Conservation (phyloP, 2,113 vertebrate genomes). For the Pterophyllum scalare region DNA sequence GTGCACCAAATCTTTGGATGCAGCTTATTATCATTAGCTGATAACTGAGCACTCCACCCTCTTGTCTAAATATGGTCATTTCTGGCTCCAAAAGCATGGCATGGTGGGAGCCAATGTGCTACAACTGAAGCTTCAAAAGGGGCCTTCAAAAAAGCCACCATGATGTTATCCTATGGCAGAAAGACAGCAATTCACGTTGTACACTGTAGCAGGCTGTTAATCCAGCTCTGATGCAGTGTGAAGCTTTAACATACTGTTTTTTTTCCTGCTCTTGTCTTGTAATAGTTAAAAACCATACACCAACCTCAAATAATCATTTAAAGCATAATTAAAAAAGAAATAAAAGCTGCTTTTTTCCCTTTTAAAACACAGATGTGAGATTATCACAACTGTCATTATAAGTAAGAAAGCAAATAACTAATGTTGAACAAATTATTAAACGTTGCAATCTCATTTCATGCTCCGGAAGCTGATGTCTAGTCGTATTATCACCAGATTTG, state of each 20-base stretch:
- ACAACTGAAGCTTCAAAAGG: neutral
- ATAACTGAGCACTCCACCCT: neutral
- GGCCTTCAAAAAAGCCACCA: neutral
- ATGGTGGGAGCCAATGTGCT: neutral
- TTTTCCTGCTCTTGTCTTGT: neutral
- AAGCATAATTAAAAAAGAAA: neutral
- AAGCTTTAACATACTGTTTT: neutral
- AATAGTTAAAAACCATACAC: neutral
- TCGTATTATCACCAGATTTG: neutral
- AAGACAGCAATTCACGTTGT: neutral
- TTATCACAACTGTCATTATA: neutral
- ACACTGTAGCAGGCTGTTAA: neutral
- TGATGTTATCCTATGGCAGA: no score
- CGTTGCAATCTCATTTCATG: neutral
- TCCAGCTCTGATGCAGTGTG: neutral
- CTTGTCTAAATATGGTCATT: neutral
- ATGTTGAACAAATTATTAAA: constrained; percentile 5
- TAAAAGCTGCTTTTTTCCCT: neutral
- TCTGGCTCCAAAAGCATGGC: neutral
- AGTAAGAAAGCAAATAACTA: constrained; percentile 8
- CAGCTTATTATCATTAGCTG: neutral
- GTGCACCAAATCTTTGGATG: neutral
- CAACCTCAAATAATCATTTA: neutral
- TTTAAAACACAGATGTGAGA: neutral
- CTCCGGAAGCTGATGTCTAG: neutral